Evolutionary conservation across 1,140 invertebrate genomes (phyloP).

Genomic region (Camponotus pennsylvanicus): DNA sequence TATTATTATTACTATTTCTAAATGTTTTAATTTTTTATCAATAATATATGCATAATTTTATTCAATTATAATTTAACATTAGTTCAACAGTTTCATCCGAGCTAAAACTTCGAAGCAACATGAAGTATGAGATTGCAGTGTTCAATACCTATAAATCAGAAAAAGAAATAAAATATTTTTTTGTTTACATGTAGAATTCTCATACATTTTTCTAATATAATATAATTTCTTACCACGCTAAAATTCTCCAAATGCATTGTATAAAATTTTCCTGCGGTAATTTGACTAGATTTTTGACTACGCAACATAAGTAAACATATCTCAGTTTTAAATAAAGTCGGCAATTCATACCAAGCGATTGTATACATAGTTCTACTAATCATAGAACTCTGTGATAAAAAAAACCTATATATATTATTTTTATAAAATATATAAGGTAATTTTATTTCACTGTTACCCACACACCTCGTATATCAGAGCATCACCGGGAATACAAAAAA

Average conservation of each 20-base stretch:
- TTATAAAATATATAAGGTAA: not conserved
- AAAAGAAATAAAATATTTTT: constrained; percentile 40
- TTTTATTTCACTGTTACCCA: constrained; percentile 22
- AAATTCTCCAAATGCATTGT: constrained; percentile 77
- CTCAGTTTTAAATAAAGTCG: constrained; percentile 63
- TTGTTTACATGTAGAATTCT: constrained; percentile 7
- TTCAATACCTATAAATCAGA: constrained; percentile 75
- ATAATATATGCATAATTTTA: not conserved
- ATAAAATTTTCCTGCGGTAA: constrained; percentile 77
- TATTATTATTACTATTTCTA: constrained; percentile 21
- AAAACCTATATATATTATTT: not conserved
- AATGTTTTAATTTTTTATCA: constrained; percentile 7
- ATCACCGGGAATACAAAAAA: constrained; percentile 79
- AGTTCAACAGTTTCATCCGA: constrained; percentile 38
- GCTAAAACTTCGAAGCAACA: constrained; percentile 72
- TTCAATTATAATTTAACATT: not conserved
- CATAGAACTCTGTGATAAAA: constrained; percentile 67
- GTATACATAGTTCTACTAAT: constrained; percentile 66
- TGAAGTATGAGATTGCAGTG: constrained; percentile 76
- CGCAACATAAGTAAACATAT: constrained; percentile 72
- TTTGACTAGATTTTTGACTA: constrained; percentile 71
- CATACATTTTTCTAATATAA: constrained; percentile 22
- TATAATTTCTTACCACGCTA: constrained; percentile 65
- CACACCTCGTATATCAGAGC: constrained; percentile 72
- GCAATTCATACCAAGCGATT: constrained; percentile 71